Conservation (phyloP, 2,888 invertebrate genomes). For the Minunthozetes semirufus region DNA sequence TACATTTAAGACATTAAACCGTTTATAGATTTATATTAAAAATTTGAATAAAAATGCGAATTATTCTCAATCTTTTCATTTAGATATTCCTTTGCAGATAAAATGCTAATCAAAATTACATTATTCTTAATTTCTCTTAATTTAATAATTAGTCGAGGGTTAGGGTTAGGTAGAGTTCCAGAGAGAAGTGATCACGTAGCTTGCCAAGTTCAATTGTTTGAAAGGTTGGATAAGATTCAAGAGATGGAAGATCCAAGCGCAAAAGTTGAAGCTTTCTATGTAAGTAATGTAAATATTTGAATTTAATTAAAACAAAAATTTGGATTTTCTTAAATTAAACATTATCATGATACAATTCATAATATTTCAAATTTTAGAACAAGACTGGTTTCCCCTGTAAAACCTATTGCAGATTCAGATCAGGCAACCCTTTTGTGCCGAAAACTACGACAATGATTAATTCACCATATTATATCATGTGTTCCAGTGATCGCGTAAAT, state of each 20-base stretch:
- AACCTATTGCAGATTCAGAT: background rate
- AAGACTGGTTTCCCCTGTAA: background rate
- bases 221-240: slow-evolving; percentile 20
- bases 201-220: slow-evolving; percentile 8
- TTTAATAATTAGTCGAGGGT: background rate
- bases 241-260: slow-evolving; percentile 17
- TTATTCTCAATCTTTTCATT: too few species aligned
- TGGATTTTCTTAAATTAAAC: too few species aligned
- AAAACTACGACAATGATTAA: background rate
- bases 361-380: too few species aligned
- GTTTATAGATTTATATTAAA: too few species aligned
- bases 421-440: background rate
- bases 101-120: too few species aligned
- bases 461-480: background rate
- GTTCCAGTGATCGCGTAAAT: background rate
- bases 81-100: background rate
- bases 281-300: background rate
- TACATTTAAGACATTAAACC: too few species aligned
- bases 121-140: too few species aligned
- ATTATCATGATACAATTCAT: too few species aligned
- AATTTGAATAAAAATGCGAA: too few species aligned
- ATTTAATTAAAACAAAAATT: background rate
- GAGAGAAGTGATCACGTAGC: background rate
- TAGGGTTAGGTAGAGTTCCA: background rate
- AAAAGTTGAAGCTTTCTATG: background rate